phyloP scores from a whole-genome alignment of 2,888 invertebrate species.

The Gymnoscelis rufifasciata region DNA sequence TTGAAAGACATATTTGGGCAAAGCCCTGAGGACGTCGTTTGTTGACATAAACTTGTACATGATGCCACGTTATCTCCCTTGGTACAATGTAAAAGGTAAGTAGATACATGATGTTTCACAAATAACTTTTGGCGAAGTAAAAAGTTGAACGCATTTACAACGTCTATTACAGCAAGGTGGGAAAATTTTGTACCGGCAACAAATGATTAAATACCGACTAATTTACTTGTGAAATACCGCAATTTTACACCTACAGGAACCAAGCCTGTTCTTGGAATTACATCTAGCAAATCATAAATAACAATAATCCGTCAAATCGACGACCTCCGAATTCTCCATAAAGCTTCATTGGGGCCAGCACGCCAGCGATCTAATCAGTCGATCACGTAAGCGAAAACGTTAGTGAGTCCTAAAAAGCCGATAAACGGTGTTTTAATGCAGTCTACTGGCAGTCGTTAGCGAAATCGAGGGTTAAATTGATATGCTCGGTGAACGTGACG shows the following conservation, averaged over 20 bases:
- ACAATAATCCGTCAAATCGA: conserved; percentile 1
- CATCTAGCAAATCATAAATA: not conserved
- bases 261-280: not conserved
- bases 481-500: conserved; percentile 14
- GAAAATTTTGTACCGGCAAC: too few relatives aligned
- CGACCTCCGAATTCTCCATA: conserved; percentile 11
- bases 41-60: conserved; percentile 28
- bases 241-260: too few relatives aligned
- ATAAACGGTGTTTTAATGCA: conserved; percentile 20
- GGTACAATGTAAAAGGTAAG: conserved; percentile 13
- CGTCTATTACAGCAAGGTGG: not conserved
- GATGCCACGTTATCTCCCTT: conserved; percentile 20
- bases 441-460: conserved; percentile 17
- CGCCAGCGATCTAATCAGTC: conserved; percentile 20
- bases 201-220: too few relatives aligned
- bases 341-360: conserved; percentile 17
- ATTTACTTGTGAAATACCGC: too few relatives aligned
- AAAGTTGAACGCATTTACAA: not conserved
- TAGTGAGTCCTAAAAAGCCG: conserved; percentile 18
- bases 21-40: conserved; percentile 27
- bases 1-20: conserved; percentile 38
- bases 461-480: conserved; percentile 22
- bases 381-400: conserved; percentile 21
- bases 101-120: not conserved
- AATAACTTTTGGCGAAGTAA: too few relatives aligned